phyloP scores from a whole-genome alignment of 2,113 vertebrate species.

The Pan paniscus region DNA sequence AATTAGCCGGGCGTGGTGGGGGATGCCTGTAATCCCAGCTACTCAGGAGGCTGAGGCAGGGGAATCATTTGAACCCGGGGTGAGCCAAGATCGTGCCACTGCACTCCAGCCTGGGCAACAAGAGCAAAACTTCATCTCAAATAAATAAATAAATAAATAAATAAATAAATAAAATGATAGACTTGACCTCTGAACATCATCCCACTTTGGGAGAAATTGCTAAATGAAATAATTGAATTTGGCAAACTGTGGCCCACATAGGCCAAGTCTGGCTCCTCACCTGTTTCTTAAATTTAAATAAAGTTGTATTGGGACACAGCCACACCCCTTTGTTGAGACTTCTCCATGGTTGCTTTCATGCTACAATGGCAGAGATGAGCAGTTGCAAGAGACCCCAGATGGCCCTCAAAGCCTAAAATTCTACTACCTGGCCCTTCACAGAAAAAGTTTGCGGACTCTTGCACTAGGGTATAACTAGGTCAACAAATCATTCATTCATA shows the following conservation, averaged over 20 bases:
- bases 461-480: no score
- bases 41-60: no score
- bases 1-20: no score
- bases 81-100: no score
- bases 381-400: not conserved
- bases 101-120: no score
- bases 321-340: not conserved
- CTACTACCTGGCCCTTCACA: rapidly evolving
- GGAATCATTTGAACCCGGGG: no score
- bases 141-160: no score
- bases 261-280: not conserved
- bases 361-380: not conserved
- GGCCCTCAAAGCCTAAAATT: not conserved
- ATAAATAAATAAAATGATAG: not conserved
- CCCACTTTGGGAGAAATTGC: not conserved
- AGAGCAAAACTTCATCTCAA: no score
- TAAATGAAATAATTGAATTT: no score
- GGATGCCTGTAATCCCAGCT: no score
- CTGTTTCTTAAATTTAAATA: not conserved
- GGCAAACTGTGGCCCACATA: not conserved
- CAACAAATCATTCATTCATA: no score
- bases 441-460: rapidly evolving
- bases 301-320: not conserved
- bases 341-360: not conserved
- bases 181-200: no score